Conservation (phyloP, 2,113 vertebrate species). For the Centrocercus urophasianus region DNA sequence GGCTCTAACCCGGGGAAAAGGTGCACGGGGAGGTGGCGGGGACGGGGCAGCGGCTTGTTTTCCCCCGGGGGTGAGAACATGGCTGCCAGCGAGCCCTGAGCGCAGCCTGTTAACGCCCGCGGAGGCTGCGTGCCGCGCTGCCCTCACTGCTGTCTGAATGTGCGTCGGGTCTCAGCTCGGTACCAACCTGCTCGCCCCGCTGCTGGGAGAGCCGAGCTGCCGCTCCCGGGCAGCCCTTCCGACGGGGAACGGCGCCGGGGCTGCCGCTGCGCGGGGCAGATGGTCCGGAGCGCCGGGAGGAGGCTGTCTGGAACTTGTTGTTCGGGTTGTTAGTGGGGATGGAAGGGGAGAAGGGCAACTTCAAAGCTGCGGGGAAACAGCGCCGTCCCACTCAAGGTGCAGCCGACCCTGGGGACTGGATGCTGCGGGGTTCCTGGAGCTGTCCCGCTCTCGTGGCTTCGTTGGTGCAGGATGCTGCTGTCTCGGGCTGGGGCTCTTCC, state of each 20-base stretch:
- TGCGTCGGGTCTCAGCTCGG: background rate
- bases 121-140: accelerated
- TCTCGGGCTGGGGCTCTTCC: background rate
- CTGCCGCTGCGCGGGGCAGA: background rate
- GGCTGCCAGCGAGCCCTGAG: background rate
- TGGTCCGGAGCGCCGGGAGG: background rate
- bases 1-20: background rate
- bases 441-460: background rate
- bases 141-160: background rate
- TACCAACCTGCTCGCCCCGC: background rate
- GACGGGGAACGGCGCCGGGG: too few relatives aligned
- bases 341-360: background rate
- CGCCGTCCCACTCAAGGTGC: accelerated
- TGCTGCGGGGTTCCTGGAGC: background rate
- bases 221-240: too few relatives aligned
- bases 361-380: background rate
- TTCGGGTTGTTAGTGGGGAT: background rate
- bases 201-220: too few relatives aligned
- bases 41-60: background rate
- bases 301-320: background rate
- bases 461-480: background rate
- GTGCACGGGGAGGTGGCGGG: background rate
- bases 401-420: accelerated
- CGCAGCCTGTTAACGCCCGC: background rate
- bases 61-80: background rate